phyloP scores from a whole-genome alignment of 2,888 invertebrate species.

The Nowickia ferox region DNA sequence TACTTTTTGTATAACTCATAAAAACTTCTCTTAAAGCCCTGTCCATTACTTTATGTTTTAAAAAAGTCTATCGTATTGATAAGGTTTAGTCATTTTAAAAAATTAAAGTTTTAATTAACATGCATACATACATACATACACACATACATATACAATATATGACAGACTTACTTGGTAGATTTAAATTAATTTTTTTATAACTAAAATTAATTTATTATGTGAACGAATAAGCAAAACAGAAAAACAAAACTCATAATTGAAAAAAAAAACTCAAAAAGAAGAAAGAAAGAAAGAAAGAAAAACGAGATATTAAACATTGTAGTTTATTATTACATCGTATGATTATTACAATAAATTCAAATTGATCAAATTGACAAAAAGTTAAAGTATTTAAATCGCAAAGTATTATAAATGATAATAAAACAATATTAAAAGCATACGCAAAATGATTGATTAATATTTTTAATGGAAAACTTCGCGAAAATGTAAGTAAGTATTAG shows the following conservation, averaged over 20 bases:
- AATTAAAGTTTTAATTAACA: constrained; percentile 54
- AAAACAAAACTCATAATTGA: neutral
- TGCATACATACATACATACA: no score
- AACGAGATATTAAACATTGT: constrained; percentile 46
- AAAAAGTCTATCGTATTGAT: constrained; percentile 45
- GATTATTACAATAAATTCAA: constrained; percentile 66
- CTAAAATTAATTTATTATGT: constrained; percentile 55
- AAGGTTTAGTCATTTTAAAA: constrained; percentile 63
- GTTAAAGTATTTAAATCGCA: constrained; percentile 64
- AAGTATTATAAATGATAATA: constrained; percentile 68
- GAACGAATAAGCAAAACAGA: constrained; percentile 20
- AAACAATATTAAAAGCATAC: constrained; percentile 53
- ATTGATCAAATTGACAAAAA: constrained; percentile 43
- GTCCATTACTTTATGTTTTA: constrained; percentile 42
- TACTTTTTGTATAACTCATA: constrained; percentile 25
- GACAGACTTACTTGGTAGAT: constrained; percentile 38
- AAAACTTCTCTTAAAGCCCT: neutral
- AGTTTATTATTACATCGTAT: constrained; percentile 66
- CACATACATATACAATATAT: neutral
- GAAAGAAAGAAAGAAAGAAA: constrained; percentile 3
- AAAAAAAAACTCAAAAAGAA: constrained; percentile 10
- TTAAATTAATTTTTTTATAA: constrained; percentile 65
- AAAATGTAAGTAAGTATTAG: neutral
- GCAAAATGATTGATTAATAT: neutral
- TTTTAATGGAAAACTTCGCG: neutral